Evolutionary conservation across 2,888 invertebrate genomes (phyloP).

Genomic region (Zygaena filipendulae): DNA sequence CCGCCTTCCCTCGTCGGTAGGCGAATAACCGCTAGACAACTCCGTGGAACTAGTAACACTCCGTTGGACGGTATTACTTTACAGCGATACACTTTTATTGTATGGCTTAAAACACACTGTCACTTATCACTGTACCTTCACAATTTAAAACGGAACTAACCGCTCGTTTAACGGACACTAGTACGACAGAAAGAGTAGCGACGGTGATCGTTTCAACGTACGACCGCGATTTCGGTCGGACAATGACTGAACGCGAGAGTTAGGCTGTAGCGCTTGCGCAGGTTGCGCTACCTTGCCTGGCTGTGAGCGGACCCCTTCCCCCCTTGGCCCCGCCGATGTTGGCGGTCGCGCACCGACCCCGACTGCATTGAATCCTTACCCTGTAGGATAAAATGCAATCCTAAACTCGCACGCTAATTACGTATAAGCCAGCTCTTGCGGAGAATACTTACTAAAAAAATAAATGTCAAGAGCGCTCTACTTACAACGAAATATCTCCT

Average conservation of each 20-base stretch:
- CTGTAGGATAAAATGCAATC: constrained; percentile 32
- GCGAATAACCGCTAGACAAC: constrained; percentile 60
- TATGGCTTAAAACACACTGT: constrained; percentile 65
- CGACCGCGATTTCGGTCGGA: constrained; percentile 58
- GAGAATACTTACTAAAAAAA: no score
- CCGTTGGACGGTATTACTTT: constrained; percentile 49
- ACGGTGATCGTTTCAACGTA: constrained; percentile 43
- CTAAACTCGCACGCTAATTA: constrained; percentile 47
- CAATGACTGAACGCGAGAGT: constrained; percentile 53
- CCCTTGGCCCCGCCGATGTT: constrained; percentile 17
- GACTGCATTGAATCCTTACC: constrained; percentile 29
- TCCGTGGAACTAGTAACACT: constrained; percentile 49
- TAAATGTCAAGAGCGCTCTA: no score
- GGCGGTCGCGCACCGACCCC: constrained; percentile 20
- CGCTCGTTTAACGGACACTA: constrained; percentile 54
- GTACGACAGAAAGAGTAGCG: constrained; percentile 50
- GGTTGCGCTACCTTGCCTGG: no score
- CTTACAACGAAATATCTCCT: no score
- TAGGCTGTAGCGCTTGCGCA: constrained; percentile 23
- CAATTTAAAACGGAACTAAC: constrained; percentile 49
- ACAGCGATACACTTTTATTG: constrained; percentile 60
- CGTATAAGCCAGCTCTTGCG: no score
- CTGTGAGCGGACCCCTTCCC: constrained; percentile 24
- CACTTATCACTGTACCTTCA: constrained; percentile 60
- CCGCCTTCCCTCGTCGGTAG: constrained; percentile 60